Percentiles rank a stretch among this genome's conserved stretches.
Evolutionary conservation across 2,888 invertebrate species (phyloP).

Genomic region (Spialia ferax): DNA sequence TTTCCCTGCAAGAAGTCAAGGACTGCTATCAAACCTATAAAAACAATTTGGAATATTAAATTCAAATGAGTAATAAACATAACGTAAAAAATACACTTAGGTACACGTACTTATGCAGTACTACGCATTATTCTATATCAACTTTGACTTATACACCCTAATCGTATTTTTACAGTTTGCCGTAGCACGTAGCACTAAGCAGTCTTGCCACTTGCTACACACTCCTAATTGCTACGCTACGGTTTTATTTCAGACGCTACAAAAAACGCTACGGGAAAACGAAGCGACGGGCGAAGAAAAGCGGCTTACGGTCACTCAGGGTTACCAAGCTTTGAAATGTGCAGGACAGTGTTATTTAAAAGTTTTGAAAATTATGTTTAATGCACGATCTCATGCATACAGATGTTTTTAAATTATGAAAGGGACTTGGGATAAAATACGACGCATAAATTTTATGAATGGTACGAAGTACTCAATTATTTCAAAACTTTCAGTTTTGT

Average conservation of each 20-base stretch:
- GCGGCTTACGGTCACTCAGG: slow-evolving; percentile 41
- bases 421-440: neutral
- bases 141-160: no score
- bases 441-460: neutral
- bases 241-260: slow-evolving; percentile 36
- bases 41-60: no score
- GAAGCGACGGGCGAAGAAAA: slow-evolving; percentile 42
- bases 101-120: no score
- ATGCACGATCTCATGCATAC: neutral
- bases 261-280: slow-evolving; percentile 34
- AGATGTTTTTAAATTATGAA: neutral
- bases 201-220: slow-evolving; percentile 24
- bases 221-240: slow-evolving; percentile 37
- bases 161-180: no score
- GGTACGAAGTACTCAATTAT: no score
- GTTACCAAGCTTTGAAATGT: slow-evolving; percentile 16
- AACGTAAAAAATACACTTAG: no score
- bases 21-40: no score
- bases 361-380: neutral
- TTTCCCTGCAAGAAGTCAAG: no score
- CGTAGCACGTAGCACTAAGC: slow-evolving; percentile 27
- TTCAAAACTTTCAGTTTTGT: no score
- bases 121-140: no score
- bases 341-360: neutral
- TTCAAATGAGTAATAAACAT: no score